Percentiles rank a stretch among this genome's conserved stretches.
These are phyloP conservation scores for Pagetopsis macropterus DNA, from an alignment of 2,797 vertebrate genomes.

Conservation along the genomic window DNA sequence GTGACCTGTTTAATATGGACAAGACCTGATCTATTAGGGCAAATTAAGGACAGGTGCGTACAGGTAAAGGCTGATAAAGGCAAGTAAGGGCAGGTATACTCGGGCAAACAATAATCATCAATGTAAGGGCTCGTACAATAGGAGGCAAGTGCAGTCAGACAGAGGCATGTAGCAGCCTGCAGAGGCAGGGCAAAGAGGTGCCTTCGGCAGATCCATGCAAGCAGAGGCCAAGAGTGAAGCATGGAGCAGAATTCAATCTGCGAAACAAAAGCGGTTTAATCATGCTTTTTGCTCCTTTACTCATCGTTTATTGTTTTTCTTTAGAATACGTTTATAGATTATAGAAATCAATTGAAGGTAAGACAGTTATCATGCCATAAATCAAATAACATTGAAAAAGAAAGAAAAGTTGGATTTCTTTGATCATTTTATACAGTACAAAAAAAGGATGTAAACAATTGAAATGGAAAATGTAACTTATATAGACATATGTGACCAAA, in stretches of 20 bases:
- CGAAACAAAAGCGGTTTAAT: too few species aligned
- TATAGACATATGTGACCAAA: too few species aligned
- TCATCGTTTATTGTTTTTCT: too few species aligned
- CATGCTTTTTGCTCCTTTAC: too few species aligned
- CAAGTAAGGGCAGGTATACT: constrained; percentile 54
- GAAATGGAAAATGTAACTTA: too few species aligned
- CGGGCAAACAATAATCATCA: constrained; percentile 28
- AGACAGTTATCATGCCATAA: too few species aligned
- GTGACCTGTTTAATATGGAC: constrained; percentile 19
- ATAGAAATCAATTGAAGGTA: too few species aligned
- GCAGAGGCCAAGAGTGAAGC: constrained; percentile 8
- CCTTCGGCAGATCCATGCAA: constrained; percentile 23
- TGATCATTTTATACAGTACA: too few species aligned
- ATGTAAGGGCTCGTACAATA: neutral
- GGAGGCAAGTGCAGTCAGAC: constrained; percentile 38
- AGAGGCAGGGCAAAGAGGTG: constrained; percentile 20
- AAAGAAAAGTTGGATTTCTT: too few species aligned
- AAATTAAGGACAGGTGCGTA: constrained; percentile 14
- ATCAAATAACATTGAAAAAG: too few species aligned
- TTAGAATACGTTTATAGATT: too few species aligned
- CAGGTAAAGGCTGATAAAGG: constrained; percentile 43
- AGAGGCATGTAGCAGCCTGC: constrained; percentile 62
- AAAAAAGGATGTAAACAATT: too few species aligned
- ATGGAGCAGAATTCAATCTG: neutral
- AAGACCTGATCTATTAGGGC: neutral